Evolutionary conservation across 2,888 invertebrate species (phyloP), one percentile per base, ranked within the genome.

Genomic region (Parnassius orleans): DNA sequence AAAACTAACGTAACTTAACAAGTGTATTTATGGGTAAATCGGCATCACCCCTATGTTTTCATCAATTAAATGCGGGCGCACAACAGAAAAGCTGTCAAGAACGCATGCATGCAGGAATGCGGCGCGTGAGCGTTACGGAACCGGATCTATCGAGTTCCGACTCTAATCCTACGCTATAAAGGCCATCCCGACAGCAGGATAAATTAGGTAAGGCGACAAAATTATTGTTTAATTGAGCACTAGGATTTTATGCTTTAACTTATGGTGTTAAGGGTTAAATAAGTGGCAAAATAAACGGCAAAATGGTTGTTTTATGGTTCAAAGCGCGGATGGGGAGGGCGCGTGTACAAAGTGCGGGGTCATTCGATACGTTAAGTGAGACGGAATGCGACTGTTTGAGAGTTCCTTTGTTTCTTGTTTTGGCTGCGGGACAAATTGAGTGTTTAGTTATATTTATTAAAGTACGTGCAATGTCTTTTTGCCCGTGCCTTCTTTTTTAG

Each of bases 1-100:
- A 64, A 60, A 64, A 57, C 64, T 50, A 60, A 60, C 60, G 57
- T 52, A 56, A 43, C 62, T 62, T 67, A 68, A 73, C 70, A 70
- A 72, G 72, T 71, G 71, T 69, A 68, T 68, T 69, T 69, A 69
- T 69, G 65, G 67, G 53, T 57, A 60, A 61, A 72, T 72, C 70
- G 72, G 71, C 69, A 72, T 76, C 81, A 76, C 81, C 80, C 79
- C 73, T 67, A 62, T 58, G 72, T 72, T 81, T 79, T 83, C 80
- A 82, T 82, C 83, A 86, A 85, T 86, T 85, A 82, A 81, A 77
- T 77, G 77, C 77, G 70, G 78, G 76, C 74, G 72, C 68, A 68
- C 61, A 46, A 41, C 57, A 57, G 57, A 58, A 53, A 53, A 51
- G 66, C 66, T 67, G 67, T 67, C 63, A 65, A 69, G 72, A 69